Conservation (phyloP, 2,113 vertebrate species). For the Fulmarus glacialis region DNA sequence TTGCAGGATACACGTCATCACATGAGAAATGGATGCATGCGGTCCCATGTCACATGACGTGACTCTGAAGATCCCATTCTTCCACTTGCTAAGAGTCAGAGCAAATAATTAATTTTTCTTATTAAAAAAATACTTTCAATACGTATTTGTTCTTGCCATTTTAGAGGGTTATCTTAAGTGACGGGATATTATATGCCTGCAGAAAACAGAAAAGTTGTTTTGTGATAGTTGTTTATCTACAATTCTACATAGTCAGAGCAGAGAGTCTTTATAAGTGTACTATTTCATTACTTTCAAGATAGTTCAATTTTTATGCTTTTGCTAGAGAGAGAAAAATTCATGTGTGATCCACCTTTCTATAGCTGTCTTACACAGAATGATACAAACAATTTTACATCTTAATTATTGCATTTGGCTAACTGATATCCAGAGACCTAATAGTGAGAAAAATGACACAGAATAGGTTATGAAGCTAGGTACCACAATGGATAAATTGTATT, state of each 20-base stretch:
- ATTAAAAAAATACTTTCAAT: neutral
- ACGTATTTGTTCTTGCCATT: neutral
- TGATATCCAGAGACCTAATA: neutral
- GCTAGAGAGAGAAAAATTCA: neutral
- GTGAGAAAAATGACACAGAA: neutral
- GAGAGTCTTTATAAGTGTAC: neutral
- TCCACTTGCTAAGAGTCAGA: neutral
- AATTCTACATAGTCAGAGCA: neutral
- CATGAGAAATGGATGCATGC: neutral
- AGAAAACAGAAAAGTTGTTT: neutral
- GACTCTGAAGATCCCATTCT: neutral
- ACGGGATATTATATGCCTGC: neutral
- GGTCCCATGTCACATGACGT: too few species aligned
- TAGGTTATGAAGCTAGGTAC: neutral
- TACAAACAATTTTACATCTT: neutral
- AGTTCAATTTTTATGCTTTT: neutral
- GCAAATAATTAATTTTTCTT: neutral
- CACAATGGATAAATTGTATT: neutral
- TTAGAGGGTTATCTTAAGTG: neutral
- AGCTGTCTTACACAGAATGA: neutral
- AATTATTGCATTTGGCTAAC: neutral
- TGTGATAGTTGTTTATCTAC: neutral
- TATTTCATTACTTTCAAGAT: neutral
- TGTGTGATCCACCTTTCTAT: neutral
- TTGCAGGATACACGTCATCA: neutral